These are phyloP conservation scores for Octopus bimaculoides DNA, from an alignment of 1,140 invertebrate species.

Conservation along the genomic window DNA sequence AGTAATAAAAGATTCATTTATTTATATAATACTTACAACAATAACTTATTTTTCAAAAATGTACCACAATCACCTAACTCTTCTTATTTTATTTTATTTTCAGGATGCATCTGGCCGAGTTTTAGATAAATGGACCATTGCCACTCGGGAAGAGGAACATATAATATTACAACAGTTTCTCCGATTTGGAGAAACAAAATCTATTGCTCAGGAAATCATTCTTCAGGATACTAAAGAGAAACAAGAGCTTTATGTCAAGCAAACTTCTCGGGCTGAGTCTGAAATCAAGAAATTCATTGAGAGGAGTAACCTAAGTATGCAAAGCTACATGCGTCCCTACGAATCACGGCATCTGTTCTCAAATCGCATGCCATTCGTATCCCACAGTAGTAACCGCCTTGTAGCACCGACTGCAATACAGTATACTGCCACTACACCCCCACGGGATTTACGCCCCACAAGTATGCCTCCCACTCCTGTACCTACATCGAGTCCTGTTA, in stretches of 20 bases:
- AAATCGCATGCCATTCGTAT: constrained; percentile 37
- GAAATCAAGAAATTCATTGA: constrained; percentile 65
- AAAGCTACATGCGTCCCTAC: constrained; percentile 48
- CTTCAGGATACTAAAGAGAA: constrained; percentile 63
- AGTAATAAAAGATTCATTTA: too few relatives aligned
- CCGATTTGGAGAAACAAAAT: constrained; percentile 78
- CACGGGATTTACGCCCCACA: constrained; percentile 37
- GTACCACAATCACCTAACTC: background rate
- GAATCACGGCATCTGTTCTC: constrained; percentile 46
- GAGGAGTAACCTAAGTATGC: constrained; percentile 53
- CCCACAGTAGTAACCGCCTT: constrained; percentile 34
- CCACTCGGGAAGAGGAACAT: constrained; percentile 79
- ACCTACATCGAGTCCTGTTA: constrained; percentile 46
- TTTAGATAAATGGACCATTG: constrained; percentile 79
- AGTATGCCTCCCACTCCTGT: constrained; percentile 38
- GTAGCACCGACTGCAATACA: constrained; percentile 36
- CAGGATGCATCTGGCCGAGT: constrained; percentile 66
- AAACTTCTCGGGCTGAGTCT: constrained; percentile 56
- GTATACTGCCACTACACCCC: constrained; percentile 36
- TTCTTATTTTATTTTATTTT: constrained; percentile 25
- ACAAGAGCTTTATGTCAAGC: constrained; percentile 49
- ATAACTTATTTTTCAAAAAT: background rate
- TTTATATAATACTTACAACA: too few relatives aligned
- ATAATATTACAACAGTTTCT: constrained; percentile 83
- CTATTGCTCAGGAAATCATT: constrained; percentile 76